Evolutionary conservation across 1,140 invertebrate species (phyloP).

Genomic region (Aphelenchoides fujianensis): DNA sequence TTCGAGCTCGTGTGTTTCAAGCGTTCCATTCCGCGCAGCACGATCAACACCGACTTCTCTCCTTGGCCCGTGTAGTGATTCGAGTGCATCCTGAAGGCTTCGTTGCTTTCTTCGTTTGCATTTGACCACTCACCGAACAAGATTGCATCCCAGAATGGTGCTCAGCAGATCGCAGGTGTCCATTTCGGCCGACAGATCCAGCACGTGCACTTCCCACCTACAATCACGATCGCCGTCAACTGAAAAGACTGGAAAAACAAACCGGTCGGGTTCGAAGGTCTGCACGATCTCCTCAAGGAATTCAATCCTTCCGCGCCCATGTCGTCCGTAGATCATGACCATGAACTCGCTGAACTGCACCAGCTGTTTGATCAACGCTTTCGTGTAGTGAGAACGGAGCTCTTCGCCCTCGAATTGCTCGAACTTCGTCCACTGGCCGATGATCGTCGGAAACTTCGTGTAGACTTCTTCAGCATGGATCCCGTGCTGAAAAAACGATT

Average conservation of each 20-base stretch:
- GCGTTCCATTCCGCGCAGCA: conserved; percentile 33
- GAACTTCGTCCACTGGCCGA: conserved; percentile 8
- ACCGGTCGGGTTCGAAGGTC: conserved; percentile 20
- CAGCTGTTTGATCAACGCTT: conserved; percentile 24
- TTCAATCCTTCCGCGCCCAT: conserved; percentile 28
- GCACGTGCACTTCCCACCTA: conserved; percentile 36
- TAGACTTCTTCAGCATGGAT: not conserved
- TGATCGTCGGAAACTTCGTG: conserved; percentile 9
- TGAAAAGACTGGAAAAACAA: conserved; percentile 14
- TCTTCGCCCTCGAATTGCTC: not conserved
- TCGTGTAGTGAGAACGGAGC: conserved; percentile 16
- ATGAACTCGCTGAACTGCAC: conserved; percentile 17
- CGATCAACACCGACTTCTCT: conserved; percentile 37
- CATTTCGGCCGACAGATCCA: conserved; percentile 29
- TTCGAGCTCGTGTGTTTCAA: conserved; percentile 19
- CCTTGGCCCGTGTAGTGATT: conserved; percentile 35
- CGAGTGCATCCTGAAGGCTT: conserved; percentile 12
- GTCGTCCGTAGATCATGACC: conserved; percentile 35
- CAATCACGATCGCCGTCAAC: no score
- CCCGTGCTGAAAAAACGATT: not conserved
- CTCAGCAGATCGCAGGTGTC: conserved; percentile 31
- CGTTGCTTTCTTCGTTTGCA: no score
- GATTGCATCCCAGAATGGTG: conserved; percentile 36
- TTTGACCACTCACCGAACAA: conserved; percentile 37
- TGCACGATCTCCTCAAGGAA: conserved; percentile 30